phyloP scores from a whole-genome alignment of 2,888 invertebrate genomes.

The Acanthosepion lycidas region DNA sequence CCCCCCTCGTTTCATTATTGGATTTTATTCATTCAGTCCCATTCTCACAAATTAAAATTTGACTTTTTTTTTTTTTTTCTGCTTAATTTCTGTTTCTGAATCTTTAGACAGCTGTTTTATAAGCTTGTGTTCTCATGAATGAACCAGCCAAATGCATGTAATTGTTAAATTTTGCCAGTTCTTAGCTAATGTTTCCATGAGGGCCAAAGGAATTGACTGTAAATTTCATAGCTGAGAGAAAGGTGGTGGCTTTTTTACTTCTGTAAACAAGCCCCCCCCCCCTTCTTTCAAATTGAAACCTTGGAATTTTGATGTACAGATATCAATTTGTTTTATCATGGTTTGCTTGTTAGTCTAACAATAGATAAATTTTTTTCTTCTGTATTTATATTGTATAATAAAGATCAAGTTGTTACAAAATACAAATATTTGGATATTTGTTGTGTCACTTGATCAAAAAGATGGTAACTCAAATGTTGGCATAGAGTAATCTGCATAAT shows the following conservation, averaged over 20 bases:
- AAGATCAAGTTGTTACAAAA: constrained; percentile 16
- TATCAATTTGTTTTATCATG: not conserved
- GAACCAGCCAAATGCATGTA: not conserved
- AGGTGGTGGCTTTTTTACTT: not conserved
- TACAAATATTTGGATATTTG: not conserved
- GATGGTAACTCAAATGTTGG: too few relatives aligned
- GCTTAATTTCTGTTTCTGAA: not conserved
- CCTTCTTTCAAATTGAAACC: not conserved
- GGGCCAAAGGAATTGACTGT: not conserved
- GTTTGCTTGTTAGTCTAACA: not conserved
- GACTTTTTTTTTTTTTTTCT: not conserved
- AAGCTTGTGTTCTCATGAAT: not conserved
- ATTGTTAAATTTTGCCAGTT: not conserved
- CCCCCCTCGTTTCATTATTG: not conserved
- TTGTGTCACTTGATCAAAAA: not conserved
- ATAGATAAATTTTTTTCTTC: not conserved
- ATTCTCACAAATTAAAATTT: not conserved
- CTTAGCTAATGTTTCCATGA: not conserved
- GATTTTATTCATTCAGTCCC: not conserved
- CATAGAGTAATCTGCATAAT: too few relatives aligned
- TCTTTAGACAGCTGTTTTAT: not conserved
- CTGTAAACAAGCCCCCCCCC: not conserved
- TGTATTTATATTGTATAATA: constrained; percentile 33
- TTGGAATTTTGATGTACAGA: not conserved
- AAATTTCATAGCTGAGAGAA: not conserved